Percentiles rank a stretch among this genome's conserved stretches.
Conservation (phyloP, 2,797 vertebrate genomes). For the Huso huso region DNA sequence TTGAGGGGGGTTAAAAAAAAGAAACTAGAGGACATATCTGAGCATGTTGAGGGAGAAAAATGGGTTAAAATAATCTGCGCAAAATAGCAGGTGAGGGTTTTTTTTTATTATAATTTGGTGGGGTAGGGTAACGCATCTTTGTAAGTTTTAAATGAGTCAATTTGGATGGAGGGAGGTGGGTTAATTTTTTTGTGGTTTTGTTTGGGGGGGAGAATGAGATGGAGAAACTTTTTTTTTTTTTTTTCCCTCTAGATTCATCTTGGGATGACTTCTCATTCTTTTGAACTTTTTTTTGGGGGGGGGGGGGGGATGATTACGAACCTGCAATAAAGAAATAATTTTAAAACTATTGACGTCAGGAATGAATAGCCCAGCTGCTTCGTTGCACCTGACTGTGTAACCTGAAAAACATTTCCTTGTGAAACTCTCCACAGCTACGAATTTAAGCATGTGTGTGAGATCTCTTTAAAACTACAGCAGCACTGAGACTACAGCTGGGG, state of each 20-base stretch:
- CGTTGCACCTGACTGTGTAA: too few species aligned
- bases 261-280: conserved; percentile 51
- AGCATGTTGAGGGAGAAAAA: conserved; percentile 30
- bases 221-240: conserved; percentile 47
- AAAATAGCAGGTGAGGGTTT: conserved; percentile 56
- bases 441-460: too few species aligned
- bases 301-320: conserved; percentile 31
- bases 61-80: conserved; percentile 34
- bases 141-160: conserved; percentile 17
- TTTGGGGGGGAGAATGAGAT: conserved; percentile 75
- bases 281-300: conserved; percentile 43
- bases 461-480: too few species aligned
- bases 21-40: conserved; percentile 14
- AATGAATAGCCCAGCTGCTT: too few species aligned
- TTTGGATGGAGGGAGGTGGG: neutral
- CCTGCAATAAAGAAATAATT: too few species aligned
- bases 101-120: neutral
- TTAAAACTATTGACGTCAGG: too few species aligned
- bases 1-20: conserved; percentile 5
- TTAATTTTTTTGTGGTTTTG: conserved; percentile 18
- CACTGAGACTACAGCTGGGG: neutral
- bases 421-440: too few species aligned
- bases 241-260: neutral
- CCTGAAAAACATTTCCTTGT: too few species aligned
- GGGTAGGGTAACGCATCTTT: conserved; percentile 13